Base-by-base conservation (phyloP, 1,140 invertebrate species). In the Zelostemma sp. region DNA sequence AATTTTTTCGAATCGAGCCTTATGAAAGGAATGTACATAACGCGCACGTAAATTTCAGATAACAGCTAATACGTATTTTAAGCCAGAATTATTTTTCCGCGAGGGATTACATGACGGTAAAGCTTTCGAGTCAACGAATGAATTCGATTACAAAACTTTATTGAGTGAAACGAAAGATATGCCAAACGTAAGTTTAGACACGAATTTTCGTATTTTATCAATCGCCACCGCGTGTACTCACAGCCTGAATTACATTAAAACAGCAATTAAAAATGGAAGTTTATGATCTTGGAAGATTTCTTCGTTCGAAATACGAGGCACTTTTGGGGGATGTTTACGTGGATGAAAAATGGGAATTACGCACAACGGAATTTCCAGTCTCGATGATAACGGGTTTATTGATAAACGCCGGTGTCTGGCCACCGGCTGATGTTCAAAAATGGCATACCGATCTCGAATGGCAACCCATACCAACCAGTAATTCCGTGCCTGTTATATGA, bases 321-420 rank as follows among this genome's bases (percentile, higher is more conserved):
- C 74, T 77, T 25, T 49, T 86, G 12, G 76, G 73, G 6, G 40
- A 57, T 3, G 35, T 68, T 1, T 87, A 87, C 38, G 72, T 57
- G 40, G 58, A 65, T 4, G 50, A 79, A 6, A 72, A 87, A 72
- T 83, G 88, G 15, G 57, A 45, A 15, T 80, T 88, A 17, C 72
- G 79, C 1, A 88, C 87, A 25, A 86, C 87, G 6, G 85, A 86
- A 59, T 80, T 79, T 25, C 82, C 87, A 43, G 54, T 87, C 9
- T 88, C 89, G 41, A 76, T 90, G 57, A 89, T 89, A 76, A 87
- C 87, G 67, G 89, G 87, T 0, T 79, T 86, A 59, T 73, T 86
- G 41, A 84, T 88, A 41, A 80, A 89, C 48, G 87, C 88, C 16
- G 89, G 88, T 14, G 67, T 90, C 1, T 85, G 77, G 76, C 84